Base-by-base conservation (phyloP, 1,140 invertebrate genomes). In the Chionoecetes opilio region DNA sequence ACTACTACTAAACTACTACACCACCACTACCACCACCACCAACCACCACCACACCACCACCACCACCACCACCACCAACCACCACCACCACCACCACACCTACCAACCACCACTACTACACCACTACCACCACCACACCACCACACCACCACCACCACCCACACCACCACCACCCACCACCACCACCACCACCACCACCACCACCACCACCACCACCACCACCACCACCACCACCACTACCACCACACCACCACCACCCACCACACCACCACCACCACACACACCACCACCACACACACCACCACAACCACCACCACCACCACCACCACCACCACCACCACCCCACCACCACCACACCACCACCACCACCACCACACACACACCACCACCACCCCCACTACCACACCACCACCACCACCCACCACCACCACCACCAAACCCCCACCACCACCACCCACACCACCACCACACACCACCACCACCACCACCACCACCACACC, bases 1-100 rank as follows among this genome's bases (percentile, higher is more conserved):
- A 75, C 63, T 75, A 75, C 85, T 86, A 38, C 85, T 38, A n/a
- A n/a, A 86, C 31, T 38, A 86, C 85, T 35, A 86, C 85, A 86
- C 63, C n/a, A 75, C 63, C n/a, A 75, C 63, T 8, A n/a, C 21
- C 0, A 75, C 6, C 0, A 75, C 63, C 17, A 17, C 53, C 3
- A n/a, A 75, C 21, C 8, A 75, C 53, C 17, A 46, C 41, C 41
- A 46, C 41, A 46, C 82, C 31, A 32, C 82, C 82, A 84, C 82
- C 82, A 84, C 82, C 31, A 84, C 82, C 8, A 84, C 41, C 41
- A 46, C 41, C 41, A 46, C 41, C 41, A n/a, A 46, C 41, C 41
- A 46, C 41, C 11, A 46, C 41, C 41, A 46, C 41, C 41, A 46
- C 41, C 41, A 46, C 41, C 11, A 46, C 41, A 6, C 3, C 41